Base-by-base conservation (phyloP, 1,140 invertebrate genomes). In the Myzus persicae region DNA sequence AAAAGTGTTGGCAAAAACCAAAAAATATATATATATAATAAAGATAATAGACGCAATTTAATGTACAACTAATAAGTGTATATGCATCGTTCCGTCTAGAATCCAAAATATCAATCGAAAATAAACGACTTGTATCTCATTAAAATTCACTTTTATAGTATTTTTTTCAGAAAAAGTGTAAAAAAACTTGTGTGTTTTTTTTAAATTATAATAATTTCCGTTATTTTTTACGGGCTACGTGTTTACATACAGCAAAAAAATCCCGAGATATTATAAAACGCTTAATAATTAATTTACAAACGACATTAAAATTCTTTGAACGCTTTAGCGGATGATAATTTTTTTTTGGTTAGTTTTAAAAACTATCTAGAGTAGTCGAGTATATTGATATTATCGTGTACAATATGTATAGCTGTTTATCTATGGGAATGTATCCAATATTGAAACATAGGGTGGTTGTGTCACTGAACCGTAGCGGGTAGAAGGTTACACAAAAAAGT, bases 281-380 rank as follows among this genome's bases (percentile, higher is more conserved):
- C n/a, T 88, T 88, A 88, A 48, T 51, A 88, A 88, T 24, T 48
- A 51, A 51, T 88, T 38, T 36, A 48, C 46, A 31, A 88, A 88
- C 85, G 18, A 36, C 85, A 36, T 87, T 87, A 42, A 14, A 87
- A 87, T 87, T 46, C 36, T 46, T 48, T 87, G 38, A 40, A 85
- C 40, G 38, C 8, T 84, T 42, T 42, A 0, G 22, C 38, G 40
- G 14, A 85, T 40, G 14, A 42, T 85, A 2, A 82, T 85, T 42
- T 38, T 82, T 82, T 36, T 82, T 38, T 82, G 42, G 5, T 82
- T 82, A 40, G 20, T 24, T 38, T 26, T 48, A 48, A 48, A 59
- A 59, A 31, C 9, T 31, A 31, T 4, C 9, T 59, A 3, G 9
- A 59, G 54, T 59, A 54, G 7, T 54, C 7, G 20, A 54, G 24